Base-by-base conservation (phyloP, 2,113 vertebrate genomes). In the Equus quagga region DNA sequence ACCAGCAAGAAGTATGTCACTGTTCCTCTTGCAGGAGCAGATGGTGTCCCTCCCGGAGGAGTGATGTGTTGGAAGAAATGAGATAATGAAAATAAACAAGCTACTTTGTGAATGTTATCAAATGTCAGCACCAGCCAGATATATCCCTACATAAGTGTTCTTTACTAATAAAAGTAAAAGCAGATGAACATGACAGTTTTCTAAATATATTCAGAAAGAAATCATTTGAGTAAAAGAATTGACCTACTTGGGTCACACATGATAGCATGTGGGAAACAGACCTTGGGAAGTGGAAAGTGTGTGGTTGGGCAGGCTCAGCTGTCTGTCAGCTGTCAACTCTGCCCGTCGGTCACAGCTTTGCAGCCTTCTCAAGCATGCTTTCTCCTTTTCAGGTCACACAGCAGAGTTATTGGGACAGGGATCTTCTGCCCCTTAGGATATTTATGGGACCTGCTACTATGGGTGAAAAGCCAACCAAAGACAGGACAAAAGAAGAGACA, bases 81-180 rank as follows among this genome's bases (percentile, higher is more conserved):
- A 93, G 87, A 87, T 81, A 95, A 97, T 98, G 89, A 97, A 95
- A 97, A 96, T 96, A 96, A 94, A 97, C 79, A 76, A 89, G 78
- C 26, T 91, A 72, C 28, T 97, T 76, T 78, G 67, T 94, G 89
- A 97, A 67, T 56, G 33, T 60, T 95, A 83, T 95, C 86, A 95
- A 87, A 96, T 82, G 79, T 60, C 89, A 60, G 60, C 26, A 44
- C 54, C 65, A 97, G 56, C 54, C 65, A 15, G 14, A 79, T 14
- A 91, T 46, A 33, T 51, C 58, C 51, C 58, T 76, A 78, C 72
- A 33, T 69, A 94, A 65, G 33, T 67, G 23, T 46, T 70, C 19
- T 76, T 86, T 44, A 81, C 54, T 84, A 33, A 89, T 89, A 67
- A 90, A 86, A 84, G 49, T 64, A 86, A 79, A 89, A 67, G 17